phyloP scores from a whole-genome alignment of 53 echinoderm and acorn worm genomes.

The Mesocentrotus franciscanus region DNA sequence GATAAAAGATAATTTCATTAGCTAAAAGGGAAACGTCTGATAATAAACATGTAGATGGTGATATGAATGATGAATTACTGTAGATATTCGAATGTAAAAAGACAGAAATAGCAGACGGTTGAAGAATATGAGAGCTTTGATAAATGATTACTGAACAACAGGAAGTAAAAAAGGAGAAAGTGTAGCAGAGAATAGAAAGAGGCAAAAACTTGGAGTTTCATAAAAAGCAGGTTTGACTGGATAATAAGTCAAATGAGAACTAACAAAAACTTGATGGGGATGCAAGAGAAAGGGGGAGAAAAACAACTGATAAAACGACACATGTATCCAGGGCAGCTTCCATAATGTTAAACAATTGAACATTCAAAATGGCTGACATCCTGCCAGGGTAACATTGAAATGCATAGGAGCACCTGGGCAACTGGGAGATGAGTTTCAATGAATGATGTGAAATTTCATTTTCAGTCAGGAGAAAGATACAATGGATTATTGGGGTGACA shows the following conservation, averaged over 20 bases:
- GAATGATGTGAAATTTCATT: conserved; percentile 13
- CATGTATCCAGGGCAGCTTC: conserved; percentile 15
- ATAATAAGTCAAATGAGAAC: background rate
- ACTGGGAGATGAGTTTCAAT: background rate
- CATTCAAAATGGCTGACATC: background rate
- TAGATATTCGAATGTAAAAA: background rate
- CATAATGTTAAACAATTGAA: background rate
- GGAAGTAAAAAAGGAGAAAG: background rate
- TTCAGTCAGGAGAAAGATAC: background rate
- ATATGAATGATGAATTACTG: background rate
- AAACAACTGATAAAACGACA: background rate
- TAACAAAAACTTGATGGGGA: background rate
- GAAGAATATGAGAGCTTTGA: background rate
- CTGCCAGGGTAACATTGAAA: background rate
- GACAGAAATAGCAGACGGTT: background rate
- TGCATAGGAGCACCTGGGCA: background rate
- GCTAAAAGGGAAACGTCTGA: background rate
- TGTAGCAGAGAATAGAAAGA: background rate
- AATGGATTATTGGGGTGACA: background rate
- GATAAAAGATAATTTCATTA: conserved; percentile 6
- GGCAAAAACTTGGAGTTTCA: background rate
- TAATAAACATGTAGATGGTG: background rate
- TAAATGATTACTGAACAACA: background rate
- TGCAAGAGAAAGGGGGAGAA: background rate
- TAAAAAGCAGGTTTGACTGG: background rate